Base-by-base conservation (phyloP, 1,140 invertebrate genomes). In the Vollenhovia emeryi region DNA sequence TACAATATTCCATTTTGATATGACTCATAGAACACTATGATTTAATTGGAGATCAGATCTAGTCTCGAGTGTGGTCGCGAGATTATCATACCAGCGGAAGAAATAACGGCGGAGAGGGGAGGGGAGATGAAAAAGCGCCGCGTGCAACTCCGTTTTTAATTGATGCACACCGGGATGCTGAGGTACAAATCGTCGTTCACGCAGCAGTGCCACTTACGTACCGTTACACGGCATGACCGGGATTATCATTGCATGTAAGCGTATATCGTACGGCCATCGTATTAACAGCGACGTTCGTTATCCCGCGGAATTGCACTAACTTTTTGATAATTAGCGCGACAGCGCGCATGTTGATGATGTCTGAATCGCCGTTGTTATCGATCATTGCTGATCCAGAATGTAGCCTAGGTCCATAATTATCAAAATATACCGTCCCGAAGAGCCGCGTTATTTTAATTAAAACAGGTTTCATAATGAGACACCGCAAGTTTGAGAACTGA, bases 241-340 rank as follows among this genome's bases (percentile, higher is more conserved):
- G 50, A 86, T 88, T 89, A 88, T 76, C 84, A 59, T 66, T 27
- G 45, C 21, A 30, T 13, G 11, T 43, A 43, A 36, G 64, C 82
- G 69, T 88, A 82, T 89, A 89, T 89, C 76, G 76, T 62, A 40
- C 30, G 52, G 59, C 30, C 68, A 85, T 87, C 48, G 18, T 50
- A 50, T 88, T 36, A 87, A 85, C 66, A 57, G 21, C n/a, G 40
- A 30, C 71, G 48, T 71, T 88, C 66, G 55, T 85, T 85, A 85
- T 78, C 79, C 8, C 13, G 15, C 7, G 50, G 3, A 21, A 69
- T 73, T 48, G 30, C 9, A 11, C n/a, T 9, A 40, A 82, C 50
- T 40, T 45, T 86, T 83, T 52, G 55, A 75, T 76, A 75, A 83
- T 76, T 71, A 57, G 43, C 55, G 21, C 15, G 66, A 52, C 55